Conservation (phyloP, 2,797 vertebrate species). For the Premnoplex brunnescens region DNA sequence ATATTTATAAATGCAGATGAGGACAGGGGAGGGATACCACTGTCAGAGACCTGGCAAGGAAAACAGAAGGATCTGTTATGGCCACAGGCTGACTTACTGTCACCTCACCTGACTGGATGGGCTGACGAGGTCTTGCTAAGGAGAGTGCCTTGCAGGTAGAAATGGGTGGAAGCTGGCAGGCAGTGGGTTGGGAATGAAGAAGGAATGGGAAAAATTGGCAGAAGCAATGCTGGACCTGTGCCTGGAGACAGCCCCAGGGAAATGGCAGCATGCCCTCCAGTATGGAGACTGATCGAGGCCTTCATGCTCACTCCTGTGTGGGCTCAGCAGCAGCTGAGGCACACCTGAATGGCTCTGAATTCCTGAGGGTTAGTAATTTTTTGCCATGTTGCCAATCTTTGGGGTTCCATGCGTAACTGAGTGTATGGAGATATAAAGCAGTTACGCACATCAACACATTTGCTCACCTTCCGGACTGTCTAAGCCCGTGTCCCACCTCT, state of each 20-base stretch:
- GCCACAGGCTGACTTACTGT: not conserved
- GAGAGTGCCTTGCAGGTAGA: not conserved
- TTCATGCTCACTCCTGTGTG: accelerated
- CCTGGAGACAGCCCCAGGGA: not conserved
- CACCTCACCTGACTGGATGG: not conserved
- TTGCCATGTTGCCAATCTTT: not conserved
- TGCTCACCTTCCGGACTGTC: not conserved
- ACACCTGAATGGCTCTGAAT: not conserved
- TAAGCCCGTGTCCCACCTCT: not conserved
- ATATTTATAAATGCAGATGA: conserved; percentile 89
- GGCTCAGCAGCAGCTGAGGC: not conserved
- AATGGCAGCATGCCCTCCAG: not conserved
- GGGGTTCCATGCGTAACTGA: not conserved
- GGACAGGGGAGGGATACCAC: conserved; percentile 88
- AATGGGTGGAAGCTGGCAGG: not conserved
- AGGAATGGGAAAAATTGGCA: not conserved
- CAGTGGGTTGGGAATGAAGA: not conserved
- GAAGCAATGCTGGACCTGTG: not conserved
- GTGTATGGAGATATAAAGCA: not conserved
- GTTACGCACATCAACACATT: not conserved
- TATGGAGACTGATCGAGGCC: not conserved
- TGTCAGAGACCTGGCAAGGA: conserved; percentile 87
- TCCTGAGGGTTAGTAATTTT: not conserved
- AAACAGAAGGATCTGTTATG: not conserved
- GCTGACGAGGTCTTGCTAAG: not conserved